Conservation (phyloP, 2,888 invertebrate species). For the Rhorus exstirpatorius region DNA sequence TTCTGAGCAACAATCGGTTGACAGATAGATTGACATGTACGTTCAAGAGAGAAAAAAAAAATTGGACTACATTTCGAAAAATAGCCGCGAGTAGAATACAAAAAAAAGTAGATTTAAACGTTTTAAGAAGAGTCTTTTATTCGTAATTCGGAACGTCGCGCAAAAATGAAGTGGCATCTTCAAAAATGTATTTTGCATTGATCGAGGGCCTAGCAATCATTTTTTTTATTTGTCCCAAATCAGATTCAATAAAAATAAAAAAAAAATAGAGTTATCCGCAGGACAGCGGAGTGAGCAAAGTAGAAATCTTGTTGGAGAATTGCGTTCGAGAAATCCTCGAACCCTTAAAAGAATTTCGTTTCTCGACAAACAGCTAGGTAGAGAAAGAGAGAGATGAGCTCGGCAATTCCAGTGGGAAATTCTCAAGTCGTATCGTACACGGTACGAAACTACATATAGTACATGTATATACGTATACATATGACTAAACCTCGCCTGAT, state of each 20-base stretch:
- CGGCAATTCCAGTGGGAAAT: conserved; percentile 68
- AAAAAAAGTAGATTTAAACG: too few species aligned
- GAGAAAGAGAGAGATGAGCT: too few species aligned
- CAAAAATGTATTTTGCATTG: neutral
- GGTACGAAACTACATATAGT: conserved; percentile 41
- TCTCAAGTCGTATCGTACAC: conserved; percentile 56
- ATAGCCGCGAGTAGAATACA: too few species aligned
- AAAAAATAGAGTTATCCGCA: conserved; percentile 11
- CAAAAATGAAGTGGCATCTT: neutral
- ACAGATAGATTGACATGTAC: too few species aligned
- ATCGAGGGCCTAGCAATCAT: conserved; percentile 3
- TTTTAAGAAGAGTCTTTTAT: too few species aligned
- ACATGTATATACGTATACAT: conserved; percentile 27
- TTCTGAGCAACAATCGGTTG: too few species aligned
- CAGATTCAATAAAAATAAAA: neutral
- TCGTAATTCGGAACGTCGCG: neutral
- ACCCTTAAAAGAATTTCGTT: conserved; percentile 49
- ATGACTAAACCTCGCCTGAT: conserved; percentile 24
- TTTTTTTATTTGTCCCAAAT: neutral
- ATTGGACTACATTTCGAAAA: too few species aligned
- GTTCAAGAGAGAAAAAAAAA: too few species aligned
- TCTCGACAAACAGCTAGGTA: conserved; percentile 29
- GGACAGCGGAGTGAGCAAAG: conserved; percentile 11
- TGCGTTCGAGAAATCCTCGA: conserved; percentile 10
- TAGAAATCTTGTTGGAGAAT: conserved; percentile 19